These are phyloP conservation scores for Chelidonichthys spinosus DNA, from an alignment of 2,797 vertebrate genomes.

Conservation along the genomic window DNA sequence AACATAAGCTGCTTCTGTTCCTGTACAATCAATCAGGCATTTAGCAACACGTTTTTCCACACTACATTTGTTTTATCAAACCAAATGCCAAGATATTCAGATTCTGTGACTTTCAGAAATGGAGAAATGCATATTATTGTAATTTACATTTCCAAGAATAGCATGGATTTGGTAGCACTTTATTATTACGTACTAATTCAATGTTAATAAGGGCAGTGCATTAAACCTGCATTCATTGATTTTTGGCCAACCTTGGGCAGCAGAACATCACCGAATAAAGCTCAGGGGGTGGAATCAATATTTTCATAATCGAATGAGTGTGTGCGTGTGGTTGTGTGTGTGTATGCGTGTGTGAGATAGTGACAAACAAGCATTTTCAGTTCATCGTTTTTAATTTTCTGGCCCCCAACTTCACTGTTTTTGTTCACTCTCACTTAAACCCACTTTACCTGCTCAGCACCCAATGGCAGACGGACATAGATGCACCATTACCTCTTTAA, in stretches of 20 bases:
- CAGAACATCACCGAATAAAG: constrained; percentile 6
- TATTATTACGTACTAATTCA: background rate
- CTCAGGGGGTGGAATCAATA: constrained; percentile 2
- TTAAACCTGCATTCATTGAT: constrained; percentile 14
- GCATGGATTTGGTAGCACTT: background rate
- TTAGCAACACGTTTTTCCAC: background rate
- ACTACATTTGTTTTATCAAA: background rate
- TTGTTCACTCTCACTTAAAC: background rate
- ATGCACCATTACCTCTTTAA: no score
- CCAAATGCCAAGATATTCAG: constrained; percentile 1
- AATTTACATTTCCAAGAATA: background rate
- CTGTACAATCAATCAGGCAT: background rate
- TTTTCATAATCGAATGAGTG: background rate
- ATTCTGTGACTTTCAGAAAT: background rate
- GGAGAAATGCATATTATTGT: background rate
- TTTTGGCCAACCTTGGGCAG: background rate
- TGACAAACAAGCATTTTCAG: background rate
- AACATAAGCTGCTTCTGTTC: constrained; percentile 4
- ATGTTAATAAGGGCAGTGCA: constrained; percentile 1
- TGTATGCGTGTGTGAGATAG: background rate
- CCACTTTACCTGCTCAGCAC: background rate
- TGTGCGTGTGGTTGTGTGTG: no score
- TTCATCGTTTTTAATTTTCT: background rate
- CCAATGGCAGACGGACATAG: background rate
- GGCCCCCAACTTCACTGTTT: background rate